phyloP scores from a whole-genome alignment of 2,888 invertebrate species.

The Tanytarsus gracilentus region DNA sequence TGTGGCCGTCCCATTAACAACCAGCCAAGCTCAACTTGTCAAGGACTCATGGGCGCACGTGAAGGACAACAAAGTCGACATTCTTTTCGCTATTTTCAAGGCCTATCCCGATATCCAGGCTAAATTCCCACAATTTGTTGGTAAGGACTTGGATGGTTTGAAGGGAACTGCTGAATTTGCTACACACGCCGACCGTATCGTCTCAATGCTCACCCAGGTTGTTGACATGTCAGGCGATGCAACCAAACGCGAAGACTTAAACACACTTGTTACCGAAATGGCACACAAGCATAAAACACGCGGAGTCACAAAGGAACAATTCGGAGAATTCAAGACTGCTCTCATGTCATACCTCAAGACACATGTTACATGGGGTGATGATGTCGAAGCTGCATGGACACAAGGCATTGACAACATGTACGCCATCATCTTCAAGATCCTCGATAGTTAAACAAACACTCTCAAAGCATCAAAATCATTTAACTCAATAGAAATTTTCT shows the following conservation, averaged over 20 bases:
- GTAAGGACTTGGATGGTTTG: background rate
- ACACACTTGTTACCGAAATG: background rate
- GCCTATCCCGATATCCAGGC: background rate
- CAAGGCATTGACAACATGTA: background rate
- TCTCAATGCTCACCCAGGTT: background rate
- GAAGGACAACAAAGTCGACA: background rate
- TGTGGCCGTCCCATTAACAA: background rate
- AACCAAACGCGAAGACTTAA: background rate
- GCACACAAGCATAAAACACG: background rate
- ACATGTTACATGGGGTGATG: background rate
- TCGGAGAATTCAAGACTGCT: background rate
- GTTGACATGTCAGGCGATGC: background rate
- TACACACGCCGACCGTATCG: background rate
- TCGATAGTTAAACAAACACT: too few relatives aligned
- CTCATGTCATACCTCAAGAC: background rate
- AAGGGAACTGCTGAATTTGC: background rate
- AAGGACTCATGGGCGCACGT: background rate
- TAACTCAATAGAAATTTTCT: too few relatives aligned
- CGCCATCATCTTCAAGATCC: too few relatives aligned
- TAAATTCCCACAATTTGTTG: background rate
- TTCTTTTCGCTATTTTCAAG: background rate
- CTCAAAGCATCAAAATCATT: too few relatives aligned
- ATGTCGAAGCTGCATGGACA: background rate
- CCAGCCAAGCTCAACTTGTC: background rate
- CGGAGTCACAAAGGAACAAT: background rate